These are phyloP conservation scores for Drosophila hydei DNA, from an alignment of 1,140 invertebrate genomes.

Conservation along the genomic window DNA sequence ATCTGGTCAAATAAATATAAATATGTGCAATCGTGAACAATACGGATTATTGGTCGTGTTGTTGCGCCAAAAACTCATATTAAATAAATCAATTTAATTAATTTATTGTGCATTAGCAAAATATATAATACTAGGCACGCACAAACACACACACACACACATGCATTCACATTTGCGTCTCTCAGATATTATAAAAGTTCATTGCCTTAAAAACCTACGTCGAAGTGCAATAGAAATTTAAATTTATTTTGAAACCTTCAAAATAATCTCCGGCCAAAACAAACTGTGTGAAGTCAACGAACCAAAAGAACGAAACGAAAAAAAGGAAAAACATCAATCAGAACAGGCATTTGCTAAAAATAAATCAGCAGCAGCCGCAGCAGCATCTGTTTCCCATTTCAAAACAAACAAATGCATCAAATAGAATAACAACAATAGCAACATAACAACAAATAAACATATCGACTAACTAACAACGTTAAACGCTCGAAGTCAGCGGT, in stretches of 20 bases:
- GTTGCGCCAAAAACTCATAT: slow-evolving; percentile 16
- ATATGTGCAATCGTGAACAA: slow-evolving; percentile 34
- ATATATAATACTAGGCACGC: slow-evolving; percentile 70
- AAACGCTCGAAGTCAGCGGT: slow-evolving; percentile 4
- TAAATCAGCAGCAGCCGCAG: slow-evolving; percentile 35
- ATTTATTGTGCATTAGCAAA: slow-evolving; percentile 40
- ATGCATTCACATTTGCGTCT: slow-evolving; percentile 15
- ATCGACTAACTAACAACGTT: slow-evolving; percentile 6
- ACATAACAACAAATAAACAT: slow-evolving; percentile 25
- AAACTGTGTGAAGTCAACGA: slow-evolving; percentile 43
- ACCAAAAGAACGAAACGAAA: slow-evolving; percentile 15
- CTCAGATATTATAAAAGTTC: slow-evolving; percentile 42
- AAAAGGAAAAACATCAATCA: slow-evolving; percentile 40
- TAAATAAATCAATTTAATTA: slow-evolving; percentile 19
- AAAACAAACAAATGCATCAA: slow-evolving; percentile 69
- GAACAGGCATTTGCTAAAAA: slow-evolving; percentile 54
- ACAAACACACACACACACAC: slow-evolving; percentile 48
- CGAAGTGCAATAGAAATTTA: slow-evolving; percentile 69
- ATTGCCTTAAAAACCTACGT: slow-evolving; percentile 52
- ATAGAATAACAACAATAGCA: slow-evolving; percentile 36
- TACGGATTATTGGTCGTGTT: slow-evolving; percentile 6
- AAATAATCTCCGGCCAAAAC: slow-evolving; percentile 56
- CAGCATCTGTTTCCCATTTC: slow-evolving; percentile 61
- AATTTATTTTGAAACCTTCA: slow-evolving; percentile 60
- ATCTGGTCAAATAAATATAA: slow-evolving; percentile 28